Evolutionary conservation across 2,888 invertebrate species (phyloP), one percentile per base, ranked within the genome.

Genomic region (Odontomyia ornata): DNA sequence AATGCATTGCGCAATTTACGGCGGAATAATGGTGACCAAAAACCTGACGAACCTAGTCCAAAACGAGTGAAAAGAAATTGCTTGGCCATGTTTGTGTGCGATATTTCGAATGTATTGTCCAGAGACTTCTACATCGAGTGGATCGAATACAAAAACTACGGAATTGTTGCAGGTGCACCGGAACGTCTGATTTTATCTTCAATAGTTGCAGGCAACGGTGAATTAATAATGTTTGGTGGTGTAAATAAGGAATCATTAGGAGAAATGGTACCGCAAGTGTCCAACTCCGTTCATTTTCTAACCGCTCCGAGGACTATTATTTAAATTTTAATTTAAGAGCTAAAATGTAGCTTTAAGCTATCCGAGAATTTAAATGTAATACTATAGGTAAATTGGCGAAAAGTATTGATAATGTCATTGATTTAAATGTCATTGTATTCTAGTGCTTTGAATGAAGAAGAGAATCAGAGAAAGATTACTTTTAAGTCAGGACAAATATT

Each of bases 221-320:
- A 98, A 88, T 87, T 98, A 30, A 93, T 98, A 75, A 93, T 98
- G 90, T 98, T 98, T 88, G 98, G 98, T n/a, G 98, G 98, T 77
- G 95, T 98, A 80, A 92, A 93, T 82, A 95, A 95, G 85, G 93
- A 94, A 84, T 89, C 91, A 79, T 85, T 91, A 79, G 90, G 90
- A 83, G 85, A 85, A 79, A 85, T 86, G 76, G 91, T 91, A 81
- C 91, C 91, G 83, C 91, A 91, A 86, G 93, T 93, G 83, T 93
- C 93, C 56, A 94, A 94, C 88, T 91, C 92, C 77, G 87, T 94
- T 83, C 91, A 93, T 88, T 93, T 93, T 85, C 91, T 94, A 81
- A 91, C 91, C 81, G 91, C 93, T 80, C 93, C 93, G 79, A 89
- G 89, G 83, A 90, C 91, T 88, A 89, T 91, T 81, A 92, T 92